Conservation (phyloP, 2,797 vertebrate genomes). For the Acanthopagrus latus region DNA sequence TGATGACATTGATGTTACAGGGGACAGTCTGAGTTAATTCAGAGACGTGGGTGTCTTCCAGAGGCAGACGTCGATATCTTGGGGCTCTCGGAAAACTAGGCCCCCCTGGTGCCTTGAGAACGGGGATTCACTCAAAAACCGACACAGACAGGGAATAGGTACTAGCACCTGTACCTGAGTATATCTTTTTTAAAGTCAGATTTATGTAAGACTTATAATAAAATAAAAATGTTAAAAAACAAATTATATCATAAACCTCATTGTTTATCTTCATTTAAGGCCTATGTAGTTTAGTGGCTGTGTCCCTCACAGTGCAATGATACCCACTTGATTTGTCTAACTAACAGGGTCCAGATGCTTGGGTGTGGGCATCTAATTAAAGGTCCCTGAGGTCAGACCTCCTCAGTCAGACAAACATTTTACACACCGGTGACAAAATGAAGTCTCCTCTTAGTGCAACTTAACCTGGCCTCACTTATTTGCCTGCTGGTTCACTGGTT, state of each 20-base stretch:
- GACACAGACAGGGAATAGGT: no score
- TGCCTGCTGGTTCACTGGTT: slow-evolving; percentile 14
- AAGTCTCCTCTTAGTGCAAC: slow-evolving; percentile 50
- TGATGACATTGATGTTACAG: no score
- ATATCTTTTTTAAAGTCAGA: no score
- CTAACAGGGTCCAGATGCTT: slow-evolving; percentile 6
- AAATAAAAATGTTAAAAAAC: not conserved
- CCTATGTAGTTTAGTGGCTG: not conserved
- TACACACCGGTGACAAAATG: slow-evolving; percentile 58
- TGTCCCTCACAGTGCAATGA: not conserved
- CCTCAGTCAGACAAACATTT: slow-evolving; percentile 59
- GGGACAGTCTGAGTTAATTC: no score
- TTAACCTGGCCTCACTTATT: slow-evolving; percentile 29
- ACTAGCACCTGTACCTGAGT: no score
- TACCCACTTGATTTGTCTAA: not conserved
- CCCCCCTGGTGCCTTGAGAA: no score
- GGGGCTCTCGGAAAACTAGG: no score
- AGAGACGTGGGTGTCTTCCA: no score
- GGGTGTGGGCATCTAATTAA: slow-evolving; percentile 34
- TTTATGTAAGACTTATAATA: not conserved
- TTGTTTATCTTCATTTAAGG: not conserved
- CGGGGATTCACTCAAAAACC: no score
- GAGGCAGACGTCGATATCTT: no score
- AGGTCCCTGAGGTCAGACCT: slow-evolving; percentile 35
- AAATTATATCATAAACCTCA: not conserved